Evolutionary conservation across 2,797 vertebrate species (phyloP).

Genomic region (Echiichthys vipera): DNA sequence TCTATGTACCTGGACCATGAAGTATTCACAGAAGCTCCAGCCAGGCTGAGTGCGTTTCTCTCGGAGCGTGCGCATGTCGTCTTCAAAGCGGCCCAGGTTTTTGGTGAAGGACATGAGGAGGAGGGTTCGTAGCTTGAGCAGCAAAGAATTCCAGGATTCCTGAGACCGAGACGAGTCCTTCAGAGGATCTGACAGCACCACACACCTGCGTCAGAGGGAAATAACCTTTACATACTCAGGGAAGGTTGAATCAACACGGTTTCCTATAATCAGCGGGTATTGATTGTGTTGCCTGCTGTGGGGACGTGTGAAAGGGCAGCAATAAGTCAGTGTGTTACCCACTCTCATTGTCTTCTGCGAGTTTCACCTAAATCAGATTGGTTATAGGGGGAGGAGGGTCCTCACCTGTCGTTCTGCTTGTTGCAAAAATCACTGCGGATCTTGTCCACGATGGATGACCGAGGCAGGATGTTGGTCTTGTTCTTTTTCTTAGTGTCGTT

Average conservation of each 20-base stretch:
- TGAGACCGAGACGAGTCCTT: conserved; percentile 97
- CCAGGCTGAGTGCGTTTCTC: conserved; percentile 98
- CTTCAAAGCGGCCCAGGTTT: conserved; percentile 97
- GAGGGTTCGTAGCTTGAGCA: conserved; percentile 95
- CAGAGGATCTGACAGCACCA: conserved; percentile 95
- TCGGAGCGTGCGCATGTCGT: conserved; percentile 96
- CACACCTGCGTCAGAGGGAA: conserved; percentile 85
- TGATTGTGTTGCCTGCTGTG: background rate
- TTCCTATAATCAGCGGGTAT: background rate
- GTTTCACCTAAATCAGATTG: background rate
- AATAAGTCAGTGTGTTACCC: background rate
- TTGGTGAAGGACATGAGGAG: conserved; percentile 99
- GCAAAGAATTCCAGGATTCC: conserved; percentile 97
- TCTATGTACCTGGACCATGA: conserved; percentile 95
- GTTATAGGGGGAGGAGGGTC: background rate
- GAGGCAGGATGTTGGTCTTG: conserved; percentile 97
- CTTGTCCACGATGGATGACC: conserved; percentile 98
- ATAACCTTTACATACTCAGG: background rate
- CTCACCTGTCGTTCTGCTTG: conserved; percentile 98
- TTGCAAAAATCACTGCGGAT: conserved; percentile 99
- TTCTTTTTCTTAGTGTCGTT: conserved; percentile 98
- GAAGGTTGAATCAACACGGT: background rate
- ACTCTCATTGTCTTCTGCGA: background rate
- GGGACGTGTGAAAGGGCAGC: background rate
- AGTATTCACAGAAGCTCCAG: conserved; percentile 99